Conservation (phyloP, 2,888 invertebrate genomes). For the Aethes cnicana region DNA sequence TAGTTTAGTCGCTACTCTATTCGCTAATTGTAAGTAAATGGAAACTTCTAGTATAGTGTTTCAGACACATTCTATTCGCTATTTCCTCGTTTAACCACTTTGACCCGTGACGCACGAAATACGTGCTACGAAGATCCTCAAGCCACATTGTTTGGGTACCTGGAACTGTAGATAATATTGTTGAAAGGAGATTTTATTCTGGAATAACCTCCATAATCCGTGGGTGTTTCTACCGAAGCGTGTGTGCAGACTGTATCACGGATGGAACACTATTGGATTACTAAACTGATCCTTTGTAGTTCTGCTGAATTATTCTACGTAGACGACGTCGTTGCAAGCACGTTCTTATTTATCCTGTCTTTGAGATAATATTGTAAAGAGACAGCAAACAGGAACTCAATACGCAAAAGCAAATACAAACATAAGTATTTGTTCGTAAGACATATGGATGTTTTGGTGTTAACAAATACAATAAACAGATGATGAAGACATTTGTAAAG, state of each 20-base stretch:
- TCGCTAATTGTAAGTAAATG: no score
- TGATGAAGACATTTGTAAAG: no score
- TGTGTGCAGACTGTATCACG: background rate
- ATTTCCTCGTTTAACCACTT: no score
- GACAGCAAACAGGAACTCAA: background rate
- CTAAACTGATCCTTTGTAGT: conserved; percentile 6
- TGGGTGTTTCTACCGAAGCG: background rate
- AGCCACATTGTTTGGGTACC: background rate
- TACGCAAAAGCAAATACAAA: background rate
- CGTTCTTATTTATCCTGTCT: background rate
- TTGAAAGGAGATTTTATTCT: conserved; percentile 6
- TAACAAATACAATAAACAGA: no score
- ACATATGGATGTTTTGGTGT: no score
- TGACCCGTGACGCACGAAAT: background rate
- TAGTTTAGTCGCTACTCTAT: no score
- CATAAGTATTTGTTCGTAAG: no score
- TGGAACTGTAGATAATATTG: background rate
- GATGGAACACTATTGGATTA: conserved; percentile 6
- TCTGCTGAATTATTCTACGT: conserved; percentile 6
- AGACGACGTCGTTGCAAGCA: background rate
- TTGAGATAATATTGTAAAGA: background rate
- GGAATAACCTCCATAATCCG: conserved; percentile 13
- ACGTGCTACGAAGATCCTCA: background rate
- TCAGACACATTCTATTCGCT: no score
- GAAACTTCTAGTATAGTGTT: no score